Percentiles rank a stretch among this genome's conserved stretches.
Evolutionary conservation across 2,797 vertebrate genomes (phyloP).

Genomic region (Poeciliopsis gracilis): DNA sequence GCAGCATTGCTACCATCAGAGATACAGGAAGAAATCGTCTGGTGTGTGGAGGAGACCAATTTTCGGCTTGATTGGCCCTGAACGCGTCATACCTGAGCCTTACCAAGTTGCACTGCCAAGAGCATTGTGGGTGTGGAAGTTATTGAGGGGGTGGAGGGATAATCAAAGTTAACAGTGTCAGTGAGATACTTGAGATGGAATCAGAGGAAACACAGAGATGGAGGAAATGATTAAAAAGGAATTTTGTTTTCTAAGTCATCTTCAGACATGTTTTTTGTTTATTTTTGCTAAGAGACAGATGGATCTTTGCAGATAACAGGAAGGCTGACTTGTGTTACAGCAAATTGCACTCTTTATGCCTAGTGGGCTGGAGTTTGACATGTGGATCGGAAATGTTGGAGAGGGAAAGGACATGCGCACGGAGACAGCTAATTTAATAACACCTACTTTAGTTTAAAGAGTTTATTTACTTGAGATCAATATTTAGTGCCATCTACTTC

Average conservation of each 20-base stretch:
- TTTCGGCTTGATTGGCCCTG: not conserved
- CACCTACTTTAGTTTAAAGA: not conserved
- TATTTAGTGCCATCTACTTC: too few relatives aligned
- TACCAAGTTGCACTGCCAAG: not conserved
- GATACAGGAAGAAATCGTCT: not conserved
- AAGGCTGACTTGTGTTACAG: not conserved
- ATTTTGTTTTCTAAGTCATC: not conserved
- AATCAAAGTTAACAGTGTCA: not conserved
- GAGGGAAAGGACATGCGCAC: not conserved
- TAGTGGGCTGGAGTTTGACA: not conserved
- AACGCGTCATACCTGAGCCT: not conserved
- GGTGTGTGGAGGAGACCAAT: not conserved
- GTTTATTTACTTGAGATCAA: too few relatives aligned
- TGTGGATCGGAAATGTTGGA: not conserved
- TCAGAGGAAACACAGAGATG: not conserved
- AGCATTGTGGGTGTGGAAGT: not conserved
- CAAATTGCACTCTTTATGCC: not conserved
- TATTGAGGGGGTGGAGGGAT: not conserved
- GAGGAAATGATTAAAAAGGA: not conserved
- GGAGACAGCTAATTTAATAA: not conserved
- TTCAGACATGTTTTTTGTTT: not conserved
- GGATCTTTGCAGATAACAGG: not conserved
- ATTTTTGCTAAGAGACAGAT: not conserved
- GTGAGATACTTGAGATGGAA: not conserved
- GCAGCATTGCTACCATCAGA: slow-evolving; percentile 33